Evolutionary conservation across 2,888 invertebrate species (phyloP).

Genomic region (Hylaea fasciaria): DNA sequence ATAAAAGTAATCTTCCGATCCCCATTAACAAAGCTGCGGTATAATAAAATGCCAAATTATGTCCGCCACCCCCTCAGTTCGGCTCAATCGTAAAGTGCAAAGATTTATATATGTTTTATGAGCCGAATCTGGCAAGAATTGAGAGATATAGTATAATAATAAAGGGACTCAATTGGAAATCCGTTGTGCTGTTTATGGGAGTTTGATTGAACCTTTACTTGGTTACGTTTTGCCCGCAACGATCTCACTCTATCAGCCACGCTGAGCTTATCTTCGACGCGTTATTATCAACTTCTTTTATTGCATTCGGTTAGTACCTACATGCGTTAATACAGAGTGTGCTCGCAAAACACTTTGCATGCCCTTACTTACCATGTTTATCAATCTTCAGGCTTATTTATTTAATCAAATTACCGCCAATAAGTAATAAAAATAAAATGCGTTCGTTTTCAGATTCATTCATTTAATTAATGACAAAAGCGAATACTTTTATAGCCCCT

Average conservation of each 20-base stretch:
- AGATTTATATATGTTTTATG: conserved; percentile 39
- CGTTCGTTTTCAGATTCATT: no score
- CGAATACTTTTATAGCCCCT: no score
- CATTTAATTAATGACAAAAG: no score
- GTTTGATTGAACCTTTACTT: conserved; percentile 20
- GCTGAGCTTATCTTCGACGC: conserved; percentile 2
- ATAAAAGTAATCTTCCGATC: conserved; percentile 48
- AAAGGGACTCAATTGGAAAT: conserved; percentile 23
- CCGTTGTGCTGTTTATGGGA: conserved; percentile 19
- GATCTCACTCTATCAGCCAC: conserved; percentile 6
- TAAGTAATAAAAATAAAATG: no score
- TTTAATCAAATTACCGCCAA: no score
- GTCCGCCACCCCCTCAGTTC: conserved; percentile 33
- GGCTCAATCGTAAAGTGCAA: conserved; percentile 40
- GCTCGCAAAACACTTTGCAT: no score
- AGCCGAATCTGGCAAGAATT: conserved; percentile 29
- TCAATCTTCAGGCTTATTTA: no score
- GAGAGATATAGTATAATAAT: conserved; percentile 15
- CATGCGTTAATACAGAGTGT: no score
- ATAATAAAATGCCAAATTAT: conserved; percentile 42
- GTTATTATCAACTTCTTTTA: not conserved
- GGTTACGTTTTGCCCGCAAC: conserved; percentile 10
- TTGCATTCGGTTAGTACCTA: not conserved
- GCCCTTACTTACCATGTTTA: no score
- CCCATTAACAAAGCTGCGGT: conserved; percentile 44